Conservation (phyloP, 2,797 vertebrate genomes). For the Labroides dimidiatus region DNA sequence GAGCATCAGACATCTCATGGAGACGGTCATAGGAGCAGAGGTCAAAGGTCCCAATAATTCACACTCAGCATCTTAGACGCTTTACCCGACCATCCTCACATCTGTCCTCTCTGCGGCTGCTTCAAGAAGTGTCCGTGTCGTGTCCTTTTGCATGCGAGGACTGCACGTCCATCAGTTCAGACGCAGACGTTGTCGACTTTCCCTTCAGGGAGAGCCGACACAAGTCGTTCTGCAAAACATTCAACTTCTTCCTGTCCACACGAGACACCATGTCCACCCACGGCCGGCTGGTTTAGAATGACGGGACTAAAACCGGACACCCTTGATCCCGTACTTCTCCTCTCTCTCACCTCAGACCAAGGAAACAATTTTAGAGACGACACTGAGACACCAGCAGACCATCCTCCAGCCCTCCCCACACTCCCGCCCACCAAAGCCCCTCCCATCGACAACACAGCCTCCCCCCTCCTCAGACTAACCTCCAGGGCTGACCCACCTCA, state of each 20-base stretch:
- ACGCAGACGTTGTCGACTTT: constrained; percentile 61
- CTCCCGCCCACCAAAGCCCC: constrained; percentile 68
- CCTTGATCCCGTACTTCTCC: constrained; percentile 37
- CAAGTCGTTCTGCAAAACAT: constrained; percentile 55
- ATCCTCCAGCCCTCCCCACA: constrained; percentile 51
- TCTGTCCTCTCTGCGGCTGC: too few species aligned
- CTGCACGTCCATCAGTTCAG: constrained; percentile 70
- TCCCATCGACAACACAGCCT: constrained; percentile 42
- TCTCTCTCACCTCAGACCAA: constrained; percentile 72
- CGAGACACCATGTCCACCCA: too few species aligned
- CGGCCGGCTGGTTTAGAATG: too few species aligned
- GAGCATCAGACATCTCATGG: too few species aligned
- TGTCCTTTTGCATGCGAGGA: constrained; percentile 72
- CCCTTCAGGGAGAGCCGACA: constrained; percentile 57
- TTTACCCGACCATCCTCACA: too few species aligned
- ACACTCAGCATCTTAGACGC: too few species aligned
- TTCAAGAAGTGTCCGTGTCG: too few species aligned
- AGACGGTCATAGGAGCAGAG: too few species aligned
- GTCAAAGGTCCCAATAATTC: too few species aligned
- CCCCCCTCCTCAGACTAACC: constrained; percentile 57
- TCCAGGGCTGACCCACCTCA: constrained; percentile 40
- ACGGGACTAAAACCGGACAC: too few species aligned
- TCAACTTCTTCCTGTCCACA: constrained; percentile 23
- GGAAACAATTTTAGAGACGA: constrained; percentile 72
- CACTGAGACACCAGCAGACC: constrained; percentile 50